Conservation (phyloP, 2,113 vertebrate genomes). For the Actinemys pallida region DNA sequence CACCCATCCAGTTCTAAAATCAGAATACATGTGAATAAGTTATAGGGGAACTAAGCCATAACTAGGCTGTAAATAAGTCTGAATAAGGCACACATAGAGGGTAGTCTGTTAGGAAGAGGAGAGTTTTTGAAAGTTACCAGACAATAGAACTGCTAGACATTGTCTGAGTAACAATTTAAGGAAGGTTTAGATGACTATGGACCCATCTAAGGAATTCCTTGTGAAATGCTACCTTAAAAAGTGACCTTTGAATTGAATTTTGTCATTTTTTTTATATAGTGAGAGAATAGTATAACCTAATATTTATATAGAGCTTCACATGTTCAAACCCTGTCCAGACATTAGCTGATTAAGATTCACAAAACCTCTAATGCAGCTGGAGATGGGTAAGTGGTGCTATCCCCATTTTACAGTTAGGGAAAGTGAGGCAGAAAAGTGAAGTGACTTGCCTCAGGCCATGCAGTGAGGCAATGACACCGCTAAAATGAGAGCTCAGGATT, state of each 20-base stretch:
- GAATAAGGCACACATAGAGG: background rate
- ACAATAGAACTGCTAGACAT: background rate
- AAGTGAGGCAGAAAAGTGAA: background rate
- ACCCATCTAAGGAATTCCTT: background rate
- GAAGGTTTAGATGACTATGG: accelerated
- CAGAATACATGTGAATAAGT: background rate
- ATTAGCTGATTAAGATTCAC: background rate
- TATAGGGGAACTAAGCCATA: background rate
- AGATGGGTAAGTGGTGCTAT: background rate
- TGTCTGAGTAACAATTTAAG: background rate
- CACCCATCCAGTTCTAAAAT: background rate
- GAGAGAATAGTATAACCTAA: background rate
- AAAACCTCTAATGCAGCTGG: background rate
- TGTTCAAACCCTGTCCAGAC: background rate
- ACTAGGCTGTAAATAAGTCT: background rate
- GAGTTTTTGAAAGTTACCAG: background rate
- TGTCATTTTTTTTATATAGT: background rate
- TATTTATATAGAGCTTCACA: background rate
- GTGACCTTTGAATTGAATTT: background rate
- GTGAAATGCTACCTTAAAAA: background rate
- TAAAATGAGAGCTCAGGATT: background rate
- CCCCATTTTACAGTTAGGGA: background rate
- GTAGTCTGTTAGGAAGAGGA: background rate
- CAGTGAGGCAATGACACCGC: background rate
- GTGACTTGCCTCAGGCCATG: accelerated